Base-by-base conservation (phyloP, 2,888 invertebrate species). In the Pardosa pseudoannulata region DNA sequence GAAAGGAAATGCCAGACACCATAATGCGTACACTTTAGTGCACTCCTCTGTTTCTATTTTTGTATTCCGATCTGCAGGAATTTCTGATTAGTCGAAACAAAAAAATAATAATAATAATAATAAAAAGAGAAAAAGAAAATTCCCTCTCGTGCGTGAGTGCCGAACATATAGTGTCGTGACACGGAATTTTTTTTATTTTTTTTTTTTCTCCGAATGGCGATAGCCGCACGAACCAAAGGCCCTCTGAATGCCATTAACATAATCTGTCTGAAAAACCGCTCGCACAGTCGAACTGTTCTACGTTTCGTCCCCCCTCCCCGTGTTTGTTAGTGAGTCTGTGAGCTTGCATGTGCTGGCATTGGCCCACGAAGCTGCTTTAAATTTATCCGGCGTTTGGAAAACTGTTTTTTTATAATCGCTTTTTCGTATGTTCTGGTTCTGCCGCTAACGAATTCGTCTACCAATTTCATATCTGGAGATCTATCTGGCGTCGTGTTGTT, bases 241-340 rank as follows among this genome's bases (percentile, higher is more conserved):
- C 41, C 16, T n/a, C 56, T 56, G 56, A 56, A 56, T 56, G 56
- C 6, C 23, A 56, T 56, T 56, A 56, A 56, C 56, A 56, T 56
- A 56, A 56, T 56, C 56, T 56, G 56, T 56, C 56, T 56, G 56
- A 7, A 46, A 16, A 46, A 46, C 41, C 5, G 23, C 56, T 36
- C 36, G 36, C n/a, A n/a, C n/a, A n/a, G 36, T 5, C 36, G 6
- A 36, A 36, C 36, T 36, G n/a, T n/a, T 36, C 36, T 9, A 36
- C 36, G 36, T 36, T 36, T 36, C n/a, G n/a, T n/a, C n/a, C n/a
- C 9, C 36, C 36, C 36, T 36, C 36, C 6, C 36, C 6, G 9
- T 36, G 36, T 7, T 36, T 36, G 36, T 36, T 36, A 9, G 36
- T 36, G 36, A 7, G 36, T n/a, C n/a, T n/a, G n/a, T n/a, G n/a